Conservation (phyloP, 2,888 invertebrate species). For the Allygus modestus region DNA sequence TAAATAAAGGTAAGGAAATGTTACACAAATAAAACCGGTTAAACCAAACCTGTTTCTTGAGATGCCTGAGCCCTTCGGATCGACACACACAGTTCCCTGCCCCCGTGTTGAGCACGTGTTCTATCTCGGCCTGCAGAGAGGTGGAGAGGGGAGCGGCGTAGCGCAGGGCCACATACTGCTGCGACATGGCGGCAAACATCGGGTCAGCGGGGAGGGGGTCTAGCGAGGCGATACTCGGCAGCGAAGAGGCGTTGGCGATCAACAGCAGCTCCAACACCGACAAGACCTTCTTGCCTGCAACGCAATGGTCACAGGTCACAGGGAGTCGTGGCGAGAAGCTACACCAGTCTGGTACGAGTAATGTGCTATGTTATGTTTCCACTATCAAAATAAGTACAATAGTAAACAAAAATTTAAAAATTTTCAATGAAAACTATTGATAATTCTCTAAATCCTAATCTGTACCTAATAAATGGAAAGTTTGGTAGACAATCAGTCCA, state of each 20-base stretch:
- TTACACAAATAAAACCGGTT: too few relatives aligned
- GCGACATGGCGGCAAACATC: constrained; percentile 73
- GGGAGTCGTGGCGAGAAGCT: too few relatives aligned
- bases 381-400: too few relatives aligned
- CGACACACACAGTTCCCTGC: constrained; percentile 70
- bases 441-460: too few relatives aligned
- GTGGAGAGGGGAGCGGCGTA: constrained; percentile 70
- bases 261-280: constrained; percentile 76
- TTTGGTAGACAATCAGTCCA: too few relatives aligned
- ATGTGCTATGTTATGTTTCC: too few relatives aligned
- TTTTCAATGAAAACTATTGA: too few relatives aligned
- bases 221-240: constrained; percentile 75
- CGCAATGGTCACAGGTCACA: background rate
- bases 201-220: constrained; percentile 77
- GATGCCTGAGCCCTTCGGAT: constrained; percentile 77
- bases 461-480: too few relatives aligned
- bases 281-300: constrained; percentile 72
- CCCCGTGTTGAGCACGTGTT: constrained; percentile 76
- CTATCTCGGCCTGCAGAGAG: constrained; percentile 75
- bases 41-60: constrained; percentile 73
- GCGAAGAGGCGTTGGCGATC: constrained; percentile 76
- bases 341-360: too few relatives aligned
- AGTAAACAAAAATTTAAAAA: too few relatives aligned
- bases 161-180: constrained; percentile 73
- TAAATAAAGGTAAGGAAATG: too few relatives aligned